phyloP scores from a whole-genome alignment of 2,113 vertebrate species.

The Sus scrofa region DNA sequence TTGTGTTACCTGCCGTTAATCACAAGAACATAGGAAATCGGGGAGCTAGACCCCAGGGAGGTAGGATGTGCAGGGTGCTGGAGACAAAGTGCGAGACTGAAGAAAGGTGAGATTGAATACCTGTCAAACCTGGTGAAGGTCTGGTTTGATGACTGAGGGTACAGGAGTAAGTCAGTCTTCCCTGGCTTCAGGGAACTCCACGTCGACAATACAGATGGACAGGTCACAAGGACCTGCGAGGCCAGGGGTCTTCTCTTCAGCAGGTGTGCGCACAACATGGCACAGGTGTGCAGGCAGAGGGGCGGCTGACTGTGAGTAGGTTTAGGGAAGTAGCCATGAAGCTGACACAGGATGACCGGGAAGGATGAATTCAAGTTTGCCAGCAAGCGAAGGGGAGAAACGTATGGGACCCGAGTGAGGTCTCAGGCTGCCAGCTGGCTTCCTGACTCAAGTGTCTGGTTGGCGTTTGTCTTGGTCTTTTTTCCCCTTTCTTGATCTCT shows the following conservation, averaged over 20 bases:
- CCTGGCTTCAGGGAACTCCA: not conserved
- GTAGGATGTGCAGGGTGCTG: accelerated
- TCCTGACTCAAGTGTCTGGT: too few species aligned
- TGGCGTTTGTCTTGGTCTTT: not conserved
- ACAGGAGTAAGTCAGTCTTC: not conserved
- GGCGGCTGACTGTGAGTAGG: accelerated
- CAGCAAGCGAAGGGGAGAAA: not conserved
- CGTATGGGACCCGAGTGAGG: accelerated
- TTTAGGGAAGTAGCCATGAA: not conserved
- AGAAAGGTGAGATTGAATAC: not conserved
- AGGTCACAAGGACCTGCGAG: accelerated
- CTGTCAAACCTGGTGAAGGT: not conserved
- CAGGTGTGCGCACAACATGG: accelerated
- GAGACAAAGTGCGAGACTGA: not conserved
- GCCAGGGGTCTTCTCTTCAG: accelerated
- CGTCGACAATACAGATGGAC: accelerated
- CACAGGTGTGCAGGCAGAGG: too few species aligned
- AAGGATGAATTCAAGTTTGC: not conserved
- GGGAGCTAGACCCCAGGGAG: not conserved
- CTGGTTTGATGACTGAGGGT: too few species aligned
- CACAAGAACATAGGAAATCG: not conserved
- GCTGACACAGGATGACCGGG: too few species aligned
- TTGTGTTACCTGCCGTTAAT: not conserved
- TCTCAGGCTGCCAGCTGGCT: accelerated
- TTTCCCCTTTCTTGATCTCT: not conserved